Evolutionary conservation across 2,113 vertebrate species (phyloP).

Genomic region (Percopsis transmontana): DNA sequence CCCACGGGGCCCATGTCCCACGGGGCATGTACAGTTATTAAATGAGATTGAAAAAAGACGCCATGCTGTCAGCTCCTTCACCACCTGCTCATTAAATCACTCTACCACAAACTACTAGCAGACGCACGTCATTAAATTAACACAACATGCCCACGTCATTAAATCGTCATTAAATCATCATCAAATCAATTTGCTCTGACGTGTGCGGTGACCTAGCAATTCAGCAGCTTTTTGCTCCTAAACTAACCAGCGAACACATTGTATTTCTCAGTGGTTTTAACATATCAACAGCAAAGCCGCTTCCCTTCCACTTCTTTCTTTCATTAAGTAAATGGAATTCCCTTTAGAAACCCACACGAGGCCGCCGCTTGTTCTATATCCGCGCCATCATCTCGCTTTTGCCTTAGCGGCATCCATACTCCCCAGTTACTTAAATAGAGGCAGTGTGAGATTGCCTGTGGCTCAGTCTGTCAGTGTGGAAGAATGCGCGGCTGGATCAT

Average conservation of each 20-base stretch:
- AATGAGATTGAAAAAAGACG: conserved; percentile 57
- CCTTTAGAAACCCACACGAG: neutral
- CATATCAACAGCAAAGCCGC: neutral
- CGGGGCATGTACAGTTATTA: conserved; percentile 29
- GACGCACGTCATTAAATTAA: too few species aligned
- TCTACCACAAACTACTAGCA: neutral
- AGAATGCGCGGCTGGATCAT: conserved; percentile 27
- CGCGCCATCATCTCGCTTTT: neutral
- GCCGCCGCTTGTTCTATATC: conserved; percentile 3
- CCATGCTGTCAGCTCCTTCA: conserved; percentile 24
- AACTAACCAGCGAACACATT: neutral
- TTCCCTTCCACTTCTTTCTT: neutral
- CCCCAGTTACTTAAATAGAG: conserved; percentile 32
- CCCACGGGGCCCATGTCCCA: conserved; percentile 36
- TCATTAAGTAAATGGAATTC: conserved; percentile 1
- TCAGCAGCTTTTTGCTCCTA: neutral
- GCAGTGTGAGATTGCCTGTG: conserved; percentile 22
- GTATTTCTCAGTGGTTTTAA: conserved; percentile 2
- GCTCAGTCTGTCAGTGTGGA: conserved; percentile 48
- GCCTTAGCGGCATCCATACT: neutral
- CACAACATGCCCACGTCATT: neutral
- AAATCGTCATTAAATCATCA: too few species aligned
- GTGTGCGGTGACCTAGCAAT: neutral
- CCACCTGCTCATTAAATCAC: conserved; percentile 36
- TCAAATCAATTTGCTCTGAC: neutral